These are phyloP conservation scores for Xenentodon cancila DNA, from an alignment of 2,797 vertebrate species.

Conservation along the genomic window DNA sequence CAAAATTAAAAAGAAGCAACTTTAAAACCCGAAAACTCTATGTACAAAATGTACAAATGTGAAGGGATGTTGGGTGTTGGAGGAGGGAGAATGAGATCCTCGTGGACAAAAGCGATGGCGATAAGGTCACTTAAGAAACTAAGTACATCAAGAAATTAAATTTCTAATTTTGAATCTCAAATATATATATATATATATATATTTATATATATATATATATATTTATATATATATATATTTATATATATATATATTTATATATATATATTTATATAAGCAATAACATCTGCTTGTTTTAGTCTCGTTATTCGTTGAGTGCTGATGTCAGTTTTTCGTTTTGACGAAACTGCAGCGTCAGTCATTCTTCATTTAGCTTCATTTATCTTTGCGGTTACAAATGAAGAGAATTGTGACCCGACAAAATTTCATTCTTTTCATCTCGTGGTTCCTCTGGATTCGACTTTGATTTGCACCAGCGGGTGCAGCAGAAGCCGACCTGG, in stretches of 20 bases:
- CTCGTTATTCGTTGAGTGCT: slow-evolving; percentile 65
- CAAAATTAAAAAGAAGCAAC: slow-evolving; percentile 55
- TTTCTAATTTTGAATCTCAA: slow-evolving; percentile 71
- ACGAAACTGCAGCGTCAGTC: slow-evolving; percentile 69
- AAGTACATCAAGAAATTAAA: slow-evolving; percentile 75
- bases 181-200: too few species aligned
- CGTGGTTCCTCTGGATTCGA: too few species aligned
- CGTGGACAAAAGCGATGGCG: slow-evolving; percentile 63
- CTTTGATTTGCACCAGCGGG: too few species aligned
- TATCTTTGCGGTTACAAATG: slow-evolving; percentile 67
- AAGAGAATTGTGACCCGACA: slow-evolving; percentile 60
- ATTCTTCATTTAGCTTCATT: slow-evolving; percentile 63
- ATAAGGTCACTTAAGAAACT: slow-evolving; percentile 83
- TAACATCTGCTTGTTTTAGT: slow-evolving; percentile 53
- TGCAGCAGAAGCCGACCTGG: too few species aligned
- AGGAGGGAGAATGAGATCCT: slow-evolving; percentile 47
- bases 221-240: too few species aligned
- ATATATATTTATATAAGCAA: slow-evolving; percentile 65
- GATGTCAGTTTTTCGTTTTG: slow-evolving; percentile 77
- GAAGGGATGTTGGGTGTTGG: slow-evolving; percentile 57
- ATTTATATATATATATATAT: too few species aligned
- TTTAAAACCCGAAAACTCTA: slow-evolving; percentile 79
- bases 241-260: too few species aligned
- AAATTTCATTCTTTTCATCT: too few species aligned
- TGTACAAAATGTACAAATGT: slow-evolving; percentile 85